Base-by-base conservation (phyloP, 2,113 vertebrate genomes). In the Trinectes maculatus region DNA sequence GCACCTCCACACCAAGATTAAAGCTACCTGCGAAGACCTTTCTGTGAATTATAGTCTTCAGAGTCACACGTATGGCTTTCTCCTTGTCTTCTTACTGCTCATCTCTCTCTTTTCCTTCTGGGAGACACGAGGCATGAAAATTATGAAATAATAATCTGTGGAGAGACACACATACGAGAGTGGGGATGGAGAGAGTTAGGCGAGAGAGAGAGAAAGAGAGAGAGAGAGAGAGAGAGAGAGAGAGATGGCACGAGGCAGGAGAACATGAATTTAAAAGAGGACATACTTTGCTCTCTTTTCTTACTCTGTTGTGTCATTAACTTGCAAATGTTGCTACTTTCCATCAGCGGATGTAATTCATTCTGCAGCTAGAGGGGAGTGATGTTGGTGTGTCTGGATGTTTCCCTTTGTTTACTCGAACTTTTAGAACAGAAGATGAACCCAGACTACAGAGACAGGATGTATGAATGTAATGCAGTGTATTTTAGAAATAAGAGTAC, bases 181-280 rank as follows among this genome's bases (percentile, higher is more conserved):
- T 52, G 19, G 26, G 64, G 57, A 56, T 55, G 63, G 54, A 69
- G 54, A 81, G 71, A 68, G 52, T 67, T n/a, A n/a, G n/a, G n/a
- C n/a, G n/a, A 39, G 57, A 53, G 57, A 33, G 29, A 42, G 49
- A 36, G 22, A 4, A 6, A 54, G n/a, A 49, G 49, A 63, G 37
- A 44, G 51, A 44, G n/a, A 39, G 57, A 53, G 57, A 33, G 29
- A 42, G 49, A 36, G 22, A 4, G 5, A 54, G n/a, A 49, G 49
- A 63, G 37, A 44, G 51, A 44, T 57, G 37, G 61, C 42, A 49
- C 44, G 62, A 26, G 71, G 71, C 76, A 87, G 69, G 76, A 79
- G 57, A 77, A 71, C 74, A 91, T 91, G 84, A 91, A 92, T 92
- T 92, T 92, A 83, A 80, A 91, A 88, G 77, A 85, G 71, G 60